These are phyloP conservation scores for Rhyacichthys aspro DNA, from an alignment of 2,797 vertebrate genomes.

Conservation along the genomic window DNA sequence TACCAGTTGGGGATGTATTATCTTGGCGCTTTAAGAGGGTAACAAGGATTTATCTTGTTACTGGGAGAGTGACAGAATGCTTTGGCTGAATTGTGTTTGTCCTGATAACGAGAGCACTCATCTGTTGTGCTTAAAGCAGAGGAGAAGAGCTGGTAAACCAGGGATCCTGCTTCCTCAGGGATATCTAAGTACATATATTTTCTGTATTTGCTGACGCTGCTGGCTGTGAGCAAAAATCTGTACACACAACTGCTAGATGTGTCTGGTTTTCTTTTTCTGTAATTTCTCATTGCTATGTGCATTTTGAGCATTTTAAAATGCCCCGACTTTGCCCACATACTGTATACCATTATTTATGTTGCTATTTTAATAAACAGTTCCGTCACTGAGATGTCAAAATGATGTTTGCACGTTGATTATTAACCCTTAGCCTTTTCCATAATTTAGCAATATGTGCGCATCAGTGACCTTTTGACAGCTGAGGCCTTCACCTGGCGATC, in stretches of 20 bases:
- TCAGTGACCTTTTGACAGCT: neutral
- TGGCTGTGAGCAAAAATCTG: constrained; percentile 45
- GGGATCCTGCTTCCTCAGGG: constrained; percentile 46
- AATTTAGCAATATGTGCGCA: constrained; percentile 15
- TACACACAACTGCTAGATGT: constrained; percentile 31
- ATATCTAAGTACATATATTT: constrained; percentile 48
- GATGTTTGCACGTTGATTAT: neutral
- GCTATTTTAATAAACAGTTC: constrained; percentile 23
- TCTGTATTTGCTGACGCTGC: constrained; percentile 50
- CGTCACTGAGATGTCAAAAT: constrained; percentile 3
- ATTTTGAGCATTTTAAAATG: too few species aligned
- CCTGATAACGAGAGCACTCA: constrained; percentile 73
- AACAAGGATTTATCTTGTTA: constrained; percentile 81
- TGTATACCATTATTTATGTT: constrained; percentile 26
- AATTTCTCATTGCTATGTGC: constrained; percentile 8
- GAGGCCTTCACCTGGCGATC: constrained; percentile 6
- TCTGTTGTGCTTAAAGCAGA: constrained; percentile 58
- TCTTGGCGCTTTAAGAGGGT: constrained; percentile 71
- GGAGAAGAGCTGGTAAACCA: constrained; percentile 25
- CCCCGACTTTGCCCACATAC: constrained; percentile 31
- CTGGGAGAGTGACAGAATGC: constrained; percentile 71
- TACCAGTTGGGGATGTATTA: constrained; percentile 65
- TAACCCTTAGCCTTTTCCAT: neutral
- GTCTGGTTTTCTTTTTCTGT: constrained; percentile 31
- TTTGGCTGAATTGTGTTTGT: constrained; percentile 65